phyloP scores from a whole-genome alignment of 1,140 invertebrate genomes.

The Idris sp. region DNA sequence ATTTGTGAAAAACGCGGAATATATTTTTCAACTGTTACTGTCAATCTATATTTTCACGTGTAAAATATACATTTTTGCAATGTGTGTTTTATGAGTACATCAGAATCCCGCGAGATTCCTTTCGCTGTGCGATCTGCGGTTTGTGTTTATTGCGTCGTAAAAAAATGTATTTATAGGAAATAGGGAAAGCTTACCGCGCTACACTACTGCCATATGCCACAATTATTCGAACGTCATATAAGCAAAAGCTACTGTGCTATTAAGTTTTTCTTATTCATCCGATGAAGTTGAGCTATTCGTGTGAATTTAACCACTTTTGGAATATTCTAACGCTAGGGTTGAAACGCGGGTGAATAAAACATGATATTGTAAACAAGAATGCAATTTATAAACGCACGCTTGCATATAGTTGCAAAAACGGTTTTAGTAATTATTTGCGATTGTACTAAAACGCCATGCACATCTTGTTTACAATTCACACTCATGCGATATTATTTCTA shows the following conservation, averaged over 20 bases:
- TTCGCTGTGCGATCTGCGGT: constrained; percentile 24
- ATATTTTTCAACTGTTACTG: constrained; percentile 37
- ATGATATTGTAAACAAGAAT: constrained; percentile 18
- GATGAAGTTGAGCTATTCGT: constrained; percentile 31
- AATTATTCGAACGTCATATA: constrained; percentile 45
- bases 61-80: constrained; percentile 36
- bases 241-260: constrained; percentile 23
- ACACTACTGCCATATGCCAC: constrained; percentile 6
- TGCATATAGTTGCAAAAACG: neutral
- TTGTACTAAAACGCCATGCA: too few species aligned
- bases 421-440: constrained; percentile 9
- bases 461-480: too few species aligned
- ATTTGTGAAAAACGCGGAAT: constrained; percentile 32
- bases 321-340: constrained; percentile 21
- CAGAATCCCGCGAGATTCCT: constrained; percentile 39
- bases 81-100: constrained; percentile 45
- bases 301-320: constrained; percentile 29
- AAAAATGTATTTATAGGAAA: constrained; percentile 57
- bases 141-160: constrained; percentile 46
- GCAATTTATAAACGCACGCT: constrained; percentile 16
- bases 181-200: constrained; percentile 25
- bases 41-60: constrained; percentile 42
- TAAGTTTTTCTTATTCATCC: constrained; percentile 43
- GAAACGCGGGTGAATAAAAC: constrained; percentile 35
- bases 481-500: too few species aligned